Conservation (phyloP, 2,888 invertebrate species). For the Scrobipalpa atriplicella region DNA sequence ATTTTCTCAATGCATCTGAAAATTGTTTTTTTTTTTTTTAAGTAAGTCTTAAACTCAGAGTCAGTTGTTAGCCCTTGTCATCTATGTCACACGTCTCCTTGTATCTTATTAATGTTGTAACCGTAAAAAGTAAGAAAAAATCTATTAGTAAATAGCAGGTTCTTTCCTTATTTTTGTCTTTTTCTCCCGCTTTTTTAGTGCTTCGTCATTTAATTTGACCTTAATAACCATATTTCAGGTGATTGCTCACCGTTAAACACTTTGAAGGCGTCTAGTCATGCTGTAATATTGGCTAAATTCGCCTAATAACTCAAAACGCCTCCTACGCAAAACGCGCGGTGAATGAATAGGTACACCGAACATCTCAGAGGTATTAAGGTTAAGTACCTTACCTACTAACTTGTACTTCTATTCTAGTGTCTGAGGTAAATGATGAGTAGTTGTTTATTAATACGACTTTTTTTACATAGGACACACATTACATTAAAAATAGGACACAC, state of each 20-base stretch:
- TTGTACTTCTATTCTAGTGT: not conserved
- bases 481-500: conserved; percentile 6
- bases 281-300: not conserved
- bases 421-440: not conserved
- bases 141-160: too few species aligned
- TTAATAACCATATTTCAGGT: too few species aligned
- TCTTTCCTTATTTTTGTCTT: not conserved
- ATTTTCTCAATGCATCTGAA: too few species aligned
- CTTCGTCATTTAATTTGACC: not conserved
- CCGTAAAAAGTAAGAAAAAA: too few species aligned
- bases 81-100: not conserved
- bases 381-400: not conserved
- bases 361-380: not conserved
- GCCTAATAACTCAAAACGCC: not conserved
- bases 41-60: too few species aligned
- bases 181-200: not conserved
- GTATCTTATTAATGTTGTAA: not conserved
- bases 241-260: too few species aligned
- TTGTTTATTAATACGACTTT: too few species aligned
- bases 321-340: not conserved
- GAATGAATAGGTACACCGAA: not conserved
- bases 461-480: too few species aligned
- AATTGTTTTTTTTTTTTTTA: too few species aligned
- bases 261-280: not conserved
- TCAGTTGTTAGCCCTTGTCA: too few species aligned